Conservation (phyloP, 2,113 vertebrate genomes). For the Paradoxurus hermaphroditus region DNA sequence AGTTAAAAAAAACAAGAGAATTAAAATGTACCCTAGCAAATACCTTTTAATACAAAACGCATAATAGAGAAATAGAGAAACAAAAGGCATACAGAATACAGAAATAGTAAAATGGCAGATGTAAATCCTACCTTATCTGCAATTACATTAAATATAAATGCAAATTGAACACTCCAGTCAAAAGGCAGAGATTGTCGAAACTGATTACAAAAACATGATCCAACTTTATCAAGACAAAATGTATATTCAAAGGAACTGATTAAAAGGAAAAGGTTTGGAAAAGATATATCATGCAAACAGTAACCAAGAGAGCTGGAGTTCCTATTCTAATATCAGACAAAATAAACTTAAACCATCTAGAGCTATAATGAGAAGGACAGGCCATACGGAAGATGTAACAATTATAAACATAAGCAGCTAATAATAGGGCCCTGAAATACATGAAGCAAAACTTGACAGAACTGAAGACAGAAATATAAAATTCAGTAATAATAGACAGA, state of each 20-base stretch:
- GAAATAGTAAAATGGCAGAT: neutral
- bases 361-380: neutral
- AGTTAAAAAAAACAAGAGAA: neutral
- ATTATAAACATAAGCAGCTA: neutral
- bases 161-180: neutral
- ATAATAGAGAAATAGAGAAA: neutral
- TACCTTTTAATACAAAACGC: neutral
- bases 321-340: neutral
- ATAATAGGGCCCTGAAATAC: neutral
- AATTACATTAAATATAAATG: neutral
- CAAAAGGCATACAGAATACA: neutral
- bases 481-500: neutral
- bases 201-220: neutral
- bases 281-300: neutral
- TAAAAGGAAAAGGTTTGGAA: neutral
- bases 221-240: conserved; percentile 21
- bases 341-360: neutral
- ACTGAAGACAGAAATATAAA: neutral
- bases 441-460: neutral
- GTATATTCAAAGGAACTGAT: conserved; percentile 15
- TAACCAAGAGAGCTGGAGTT: neutral
- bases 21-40: neutral
- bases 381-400: neutral
- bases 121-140: neutral
- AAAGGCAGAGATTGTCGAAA: neutral